Evolutionary conservation across 2,888 invertebrate species (phyloP), one percentile per base, ranked within the genome.

Genomic region (Pachymerium ferrugineum): DNA sequence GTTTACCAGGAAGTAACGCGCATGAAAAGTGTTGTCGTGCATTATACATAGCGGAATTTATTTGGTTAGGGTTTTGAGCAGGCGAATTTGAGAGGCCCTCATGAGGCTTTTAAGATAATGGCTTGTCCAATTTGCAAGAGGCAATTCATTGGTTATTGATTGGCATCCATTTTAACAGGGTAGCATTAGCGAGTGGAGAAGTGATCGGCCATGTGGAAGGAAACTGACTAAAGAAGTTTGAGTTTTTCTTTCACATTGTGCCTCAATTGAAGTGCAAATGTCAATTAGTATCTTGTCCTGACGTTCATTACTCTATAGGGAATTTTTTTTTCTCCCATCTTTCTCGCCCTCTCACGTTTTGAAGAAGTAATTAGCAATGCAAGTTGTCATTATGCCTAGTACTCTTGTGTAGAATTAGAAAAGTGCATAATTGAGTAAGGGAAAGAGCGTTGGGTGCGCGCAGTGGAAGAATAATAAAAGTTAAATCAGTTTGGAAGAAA

Each of bases 361-460:
- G 54, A 54, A 54, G 54, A 22, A 25, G 54, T 54, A 54, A 54
- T 54, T 54, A 54, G 54, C 54, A 54, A 54, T 54, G 54, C 54
- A 54, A 54, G 54, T 54, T 54, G 54, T 54, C 54, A 54, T 54
- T 54, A 54, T 54, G 54, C 54, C 54, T 54, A 25, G 54, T 54
- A 25, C 6, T 25, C 22, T 54, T 54, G 54, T 54, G 54, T 54
- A 4, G 54, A 54, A 54, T 54, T 54, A 54, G 54, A 25, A 22
- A 54, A 54, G 54, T 54, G 54, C 54, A 54, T 54, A 54, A 54
- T 54, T 54, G 54, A 54, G 54, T 54, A n/a, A n/a, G n/a, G n/a
- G n/a, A n/a, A n/a, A n/a, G n/a, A n/a, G n/a, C n/a, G n/a, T n/a
- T n/a, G n/a, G n/a, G n/a, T n/a, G n/a, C n/a, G 54, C 22, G 22